Percentiles rank a stretch among this genome's conserved stretches.
Conservation (phyloP, 2,888 invertebrate species). For the Spodoptera littoralis region DNA sequence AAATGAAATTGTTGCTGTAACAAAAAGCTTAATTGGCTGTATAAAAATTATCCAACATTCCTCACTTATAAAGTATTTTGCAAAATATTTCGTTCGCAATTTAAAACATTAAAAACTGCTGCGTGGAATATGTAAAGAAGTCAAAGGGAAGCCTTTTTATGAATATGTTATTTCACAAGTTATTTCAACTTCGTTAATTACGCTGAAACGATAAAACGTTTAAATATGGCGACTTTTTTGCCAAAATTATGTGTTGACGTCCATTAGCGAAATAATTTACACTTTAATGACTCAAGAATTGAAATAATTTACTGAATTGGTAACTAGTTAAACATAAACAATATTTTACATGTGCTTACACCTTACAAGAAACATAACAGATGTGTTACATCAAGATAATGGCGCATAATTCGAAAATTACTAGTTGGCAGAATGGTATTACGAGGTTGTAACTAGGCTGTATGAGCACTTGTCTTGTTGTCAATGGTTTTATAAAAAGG, state of each 20-base stretch:
- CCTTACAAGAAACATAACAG: conserved; percentile 33
- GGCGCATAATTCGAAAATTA: conserved; percentile 35
- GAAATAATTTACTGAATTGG: conserved; percentile 12
- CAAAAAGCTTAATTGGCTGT: conserved; percentile 42
- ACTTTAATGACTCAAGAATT: conserved; percentile 1
- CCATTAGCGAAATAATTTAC: conserved; percentile 10
- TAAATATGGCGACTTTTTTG: conserved; percentile 31
- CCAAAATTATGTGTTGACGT: conserved; percentile 14
- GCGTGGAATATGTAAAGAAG: conserved; percentile 42
- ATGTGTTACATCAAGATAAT: conserved; percentile 48
- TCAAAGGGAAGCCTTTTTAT: conserved; percentile 34
- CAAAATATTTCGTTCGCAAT: conserved; percentile 47
- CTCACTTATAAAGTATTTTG: conserved; percentile 45
- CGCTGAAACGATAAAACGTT: conserved; percentile 32
- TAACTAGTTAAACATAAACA: conserved; percentile 19
- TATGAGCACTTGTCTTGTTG: conserved; percentile 30
- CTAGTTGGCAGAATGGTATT: conserved; percentile 25
- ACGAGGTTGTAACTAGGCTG: conserved; percentile 15
- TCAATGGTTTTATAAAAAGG: conserved; percentile 29
- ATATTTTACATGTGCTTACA: conserved; percentile 11
- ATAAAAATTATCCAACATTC: conserved; percentile 46
- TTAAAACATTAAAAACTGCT: conserved; percentile 36
- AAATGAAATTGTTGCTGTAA: conserved; percentile 23
- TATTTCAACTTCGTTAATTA: conserved; percentile 45
- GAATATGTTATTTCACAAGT: conserved; percentile 34